These are phyloP conservation scores for Ophion obscuratus DNA, from an alignment of 2,888 invertebrate genomes.

Conservation along the genomic window DNA sequence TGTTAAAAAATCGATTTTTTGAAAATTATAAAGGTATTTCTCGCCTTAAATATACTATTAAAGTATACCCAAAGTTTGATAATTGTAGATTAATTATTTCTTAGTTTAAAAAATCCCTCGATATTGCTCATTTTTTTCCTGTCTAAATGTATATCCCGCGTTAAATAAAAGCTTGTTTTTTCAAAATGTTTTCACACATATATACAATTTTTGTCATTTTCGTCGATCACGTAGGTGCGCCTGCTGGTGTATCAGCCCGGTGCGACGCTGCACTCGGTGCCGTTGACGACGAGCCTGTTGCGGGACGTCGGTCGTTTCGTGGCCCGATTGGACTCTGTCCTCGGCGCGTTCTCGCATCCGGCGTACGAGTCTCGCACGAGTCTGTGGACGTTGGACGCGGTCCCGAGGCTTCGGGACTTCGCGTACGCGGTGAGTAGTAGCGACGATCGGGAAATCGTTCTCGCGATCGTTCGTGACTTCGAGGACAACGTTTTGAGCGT, in stretches of 20 bases:
- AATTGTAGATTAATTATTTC: too few relatives aligned
- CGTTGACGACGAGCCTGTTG: constrained; percentile 87
- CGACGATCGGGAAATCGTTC: constrained; percentile 86
- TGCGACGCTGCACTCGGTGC: constrained; percentile 87
- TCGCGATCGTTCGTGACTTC: constrained; percentile 88
- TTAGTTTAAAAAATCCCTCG: too few relatives aligned
- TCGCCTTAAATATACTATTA: too few relatives aligned
- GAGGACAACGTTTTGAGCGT: constrained; percentile 86
- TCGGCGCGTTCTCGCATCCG: constrained; percentile 91
- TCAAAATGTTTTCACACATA: constrained; percentile 1
- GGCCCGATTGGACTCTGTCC: constrained; percentile 88
- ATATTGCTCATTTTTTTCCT: too few relatives aligned
- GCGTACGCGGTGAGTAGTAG: constrained; percentile 88
- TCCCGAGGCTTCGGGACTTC: constrained; percentile 89
- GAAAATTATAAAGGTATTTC: too few relatives aligned
- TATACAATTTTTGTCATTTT: background rate
- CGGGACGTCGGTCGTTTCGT: constrained; percentile 90
- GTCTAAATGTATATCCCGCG: too few relatives aligned
- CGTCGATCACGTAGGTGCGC: constrained; percentile 80
- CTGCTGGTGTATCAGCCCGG: constrained; percentile 92
- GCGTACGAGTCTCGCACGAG: constrained; percentile 88
- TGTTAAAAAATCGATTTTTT: too few relatives aligned
- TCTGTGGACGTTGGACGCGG: constrained; percentile 91
- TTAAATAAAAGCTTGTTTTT: background rate
- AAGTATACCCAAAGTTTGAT: too few relatives aligned